These are phyloP conservation scores for Stratiomys singularior DNA, from an alignment of 2,888 invertebrate species.

Conservation along the genomic window DNA sequence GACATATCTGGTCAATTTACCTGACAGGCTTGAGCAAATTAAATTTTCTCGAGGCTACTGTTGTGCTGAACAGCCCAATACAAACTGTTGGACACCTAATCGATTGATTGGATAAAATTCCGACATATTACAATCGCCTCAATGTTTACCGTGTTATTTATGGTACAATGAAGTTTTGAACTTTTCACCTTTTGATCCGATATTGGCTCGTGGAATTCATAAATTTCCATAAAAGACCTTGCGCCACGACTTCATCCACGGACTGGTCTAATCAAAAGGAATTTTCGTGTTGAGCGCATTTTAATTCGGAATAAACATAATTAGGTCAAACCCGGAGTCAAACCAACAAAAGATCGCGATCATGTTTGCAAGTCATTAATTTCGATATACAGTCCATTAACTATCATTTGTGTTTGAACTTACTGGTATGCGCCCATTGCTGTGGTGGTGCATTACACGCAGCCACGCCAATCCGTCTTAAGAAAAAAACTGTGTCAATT, in stretches of 20 bases:
- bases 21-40: neutral
- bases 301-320: neutral
- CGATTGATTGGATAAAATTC: neutral
- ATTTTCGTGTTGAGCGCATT: conserved; percentile 4
- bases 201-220: neutral
- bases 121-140: neutral
- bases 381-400: conserved; percentile 13
- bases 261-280: neutral
- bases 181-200: conserved; percentile 22
- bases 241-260: neutral
- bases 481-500: conserved; percentile 11
- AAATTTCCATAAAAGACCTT: conserved; percentile 28
- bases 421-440: too few species aligned
- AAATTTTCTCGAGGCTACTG: conserved; percentile 15
- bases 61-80: neutral
- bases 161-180: neutral
- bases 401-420: neutral
- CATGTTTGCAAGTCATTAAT: conserved; percentile 25
- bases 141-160: neutral
- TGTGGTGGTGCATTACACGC: neutral
- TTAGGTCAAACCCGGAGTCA: conserved; percentile 1
- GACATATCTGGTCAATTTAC: conserved; percentile 12
- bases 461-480: neutral
- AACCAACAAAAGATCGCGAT: neutral
- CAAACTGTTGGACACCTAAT: neutral